phyloP scores from a whole-genome alignment of 2,888 invertebrate genomes.

The Cryptocephalus primarius region DNA sequence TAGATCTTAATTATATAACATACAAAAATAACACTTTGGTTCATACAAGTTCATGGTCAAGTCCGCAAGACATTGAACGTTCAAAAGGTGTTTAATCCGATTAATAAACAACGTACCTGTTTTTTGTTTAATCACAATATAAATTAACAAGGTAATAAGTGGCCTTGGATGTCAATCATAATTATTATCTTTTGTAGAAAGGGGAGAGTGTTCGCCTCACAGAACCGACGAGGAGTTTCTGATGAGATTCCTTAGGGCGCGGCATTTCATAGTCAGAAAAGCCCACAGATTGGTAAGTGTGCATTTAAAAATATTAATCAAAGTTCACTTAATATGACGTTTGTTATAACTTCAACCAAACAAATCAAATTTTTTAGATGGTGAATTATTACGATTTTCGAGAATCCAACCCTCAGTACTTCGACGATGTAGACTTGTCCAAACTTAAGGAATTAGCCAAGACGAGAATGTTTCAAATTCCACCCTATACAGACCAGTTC shows the following conservation, averaged over 20 bases:
- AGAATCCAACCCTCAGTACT: conserved; percentile 53
- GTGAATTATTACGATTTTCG: conserved; percentile 62
- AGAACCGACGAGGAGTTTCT: conserved; percentile 63
- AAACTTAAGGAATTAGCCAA: conserved; percentile 51
- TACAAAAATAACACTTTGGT: too few species aligned
- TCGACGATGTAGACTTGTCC: conserved; percentile 52
- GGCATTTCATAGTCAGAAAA: conserved; percentile 56
- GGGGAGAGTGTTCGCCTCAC: conserved; percentile 58
- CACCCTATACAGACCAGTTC: conserved; percentile 59
- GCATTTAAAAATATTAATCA: neutral
- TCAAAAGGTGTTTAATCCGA: too few species aligned
- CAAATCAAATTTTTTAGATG: conserved; percentile 41
- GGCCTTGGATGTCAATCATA: neutral
- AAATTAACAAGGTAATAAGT: too few species aligned
- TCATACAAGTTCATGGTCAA: too few species aligned
- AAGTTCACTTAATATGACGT: too few species aligned
- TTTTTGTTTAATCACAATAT: too few species aligned
- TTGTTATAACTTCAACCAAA: neutral
- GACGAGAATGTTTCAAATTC: conserved; percentile 52
- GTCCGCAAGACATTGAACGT: too few species aligned
- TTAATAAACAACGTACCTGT: too few species aligned
- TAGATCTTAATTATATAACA: too few species aligned
- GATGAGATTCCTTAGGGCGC: conserved; percentile 58
- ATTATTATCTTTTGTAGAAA: conserved; percentile 42
- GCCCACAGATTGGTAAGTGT: conserved; percentile 61